Base-by-base conservation (phyloP, 1,140 invertebrate species). In the Ruditapes philippinarum region DNA sequence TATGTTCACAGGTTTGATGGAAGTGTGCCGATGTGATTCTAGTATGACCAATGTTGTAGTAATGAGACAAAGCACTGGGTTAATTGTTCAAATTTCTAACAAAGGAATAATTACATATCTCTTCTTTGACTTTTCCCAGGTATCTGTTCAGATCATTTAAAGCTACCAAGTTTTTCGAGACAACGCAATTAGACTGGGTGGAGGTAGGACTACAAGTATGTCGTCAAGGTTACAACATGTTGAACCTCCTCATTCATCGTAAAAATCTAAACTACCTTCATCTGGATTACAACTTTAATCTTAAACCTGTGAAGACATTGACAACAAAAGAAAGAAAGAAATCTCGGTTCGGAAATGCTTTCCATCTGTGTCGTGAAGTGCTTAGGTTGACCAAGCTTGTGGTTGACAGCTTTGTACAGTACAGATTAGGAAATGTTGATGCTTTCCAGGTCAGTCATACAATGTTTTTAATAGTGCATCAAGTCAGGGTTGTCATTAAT, bases 301-400 rank as follows among this genome's bases (percentile, higher is more conserved):
- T 99, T 94, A 99, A 99, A 96, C 99, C 99, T 0, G 99, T 99
- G 0, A 99, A 99, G 95, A 99, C 99, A 0, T 96, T 99, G 45
- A 99, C 99, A 0, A 99, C 99, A 99, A 0, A 99, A 99, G 94
- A 99, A 99, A 95, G 99, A 95, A 99, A 99, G 96, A 99, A 99
- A 95, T 99, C 99, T 17, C 97, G 99, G 83, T 99, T 99, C 95
- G 99, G 99, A 96, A 99, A 99, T 97, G 99, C 99, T 88, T 99
- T 99, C 96, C 99, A 99, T 96, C 97, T 99, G 93, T 99, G 99
- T 95, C 97, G 99, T 92, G 99, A 99, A 97, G 99, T 99, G 93
- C 96, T 99, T 5, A 97, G 99, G 28, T 96, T 99, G 82, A 99
- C 99, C 0, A 99, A 99, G 95, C 96, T 99, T 0, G 99, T 99